These are phyloP conservation scores for Lysiphlebus fabarum DNA, from an alignment of 1,140 invertebrate genomes.

Conservation along the genomic window DNA sequence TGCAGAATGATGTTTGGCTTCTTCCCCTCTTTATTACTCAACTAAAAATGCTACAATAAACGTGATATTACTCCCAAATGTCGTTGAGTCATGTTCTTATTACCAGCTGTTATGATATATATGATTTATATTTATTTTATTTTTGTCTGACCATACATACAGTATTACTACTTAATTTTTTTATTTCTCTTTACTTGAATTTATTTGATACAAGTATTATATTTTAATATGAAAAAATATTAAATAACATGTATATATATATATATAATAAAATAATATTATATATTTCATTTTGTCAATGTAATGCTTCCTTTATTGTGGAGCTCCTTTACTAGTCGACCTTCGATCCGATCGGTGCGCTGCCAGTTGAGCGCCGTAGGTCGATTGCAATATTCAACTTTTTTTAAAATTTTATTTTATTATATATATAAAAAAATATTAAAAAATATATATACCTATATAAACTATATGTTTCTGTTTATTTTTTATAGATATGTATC, in stretches of 20 bases:
- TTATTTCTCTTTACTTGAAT: neutral
- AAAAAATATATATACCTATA: no score
- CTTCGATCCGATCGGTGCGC: constrained; percentile 21
- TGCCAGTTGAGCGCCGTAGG: constrained; percentile 9
- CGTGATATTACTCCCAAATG: constrained; percentile 12
- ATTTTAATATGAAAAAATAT: no score
- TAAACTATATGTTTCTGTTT: no score
- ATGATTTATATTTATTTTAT: neutral
- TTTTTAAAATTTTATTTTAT: neutral
- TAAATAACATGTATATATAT: no score
- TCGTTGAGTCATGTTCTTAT: neutral
- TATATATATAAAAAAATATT: no score
- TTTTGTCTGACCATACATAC: neutral
- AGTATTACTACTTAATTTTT: neutral
- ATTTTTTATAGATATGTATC: no score
- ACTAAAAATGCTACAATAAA: constrained; percentile 5
- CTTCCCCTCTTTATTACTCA: neutral
- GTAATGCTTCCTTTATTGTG: constrained; percentile 24
- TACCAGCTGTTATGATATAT: constrained; percentile 8
- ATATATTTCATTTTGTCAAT: constrained; percentile 14
- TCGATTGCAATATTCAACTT: constrained; percentile 3
- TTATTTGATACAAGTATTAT: neutral
- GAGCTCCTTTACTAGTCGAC: constrained; percentile 13
- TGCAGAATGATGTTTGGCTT: no score
- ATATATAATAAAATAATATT: neutral